A percentile compares a stretch with the other conserved stretches of the same genome.
phyloP scores from a whole-genome alignment of 2,888 invertebrate species.

The Bombyx huttoni region DNA sequence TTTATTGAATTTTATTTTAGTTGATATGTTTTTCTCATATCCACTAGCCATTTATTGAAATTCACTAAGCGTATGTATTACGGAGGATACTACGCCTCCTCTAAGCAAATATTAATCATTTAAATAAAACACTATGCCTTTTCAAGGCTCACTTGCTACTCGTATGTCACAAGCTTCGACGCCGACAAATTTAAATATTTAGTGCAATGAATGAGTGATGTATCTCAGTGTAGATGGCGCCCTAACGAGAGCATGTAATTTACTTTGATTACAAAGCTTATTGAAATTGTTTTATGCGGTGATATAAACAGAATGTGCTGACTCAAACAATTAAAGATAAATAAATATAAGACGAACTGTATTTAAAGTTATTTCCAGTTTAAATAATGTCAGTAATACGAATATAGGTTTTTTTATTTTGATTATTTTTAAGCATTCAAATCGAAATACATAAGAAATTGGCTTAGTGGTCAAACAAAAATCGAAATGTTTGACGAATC shows the following conservation, averaged over 20 bases:
- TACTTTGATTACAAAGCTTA: background rate
- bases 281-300: background rate
- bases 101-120: conserved; percentile 51
- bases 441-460: background rate
- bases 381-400: too few relatives aligned
- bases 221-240: background rate
- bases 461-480: background rate
- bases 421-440: too few relatives aligned
- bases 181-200: conserved; percentile 7
- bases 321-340: background rate
- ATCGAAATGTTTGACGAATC: conserved; percentile 21
- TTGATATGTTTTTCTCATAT: conserved; percentile 61
- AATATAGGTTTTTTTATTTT: too few relatives aligned
- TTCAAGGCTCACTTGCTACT: conserved; percentile 46
- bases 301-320: background rate
- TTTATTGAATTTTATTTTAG: conserved; percentile 54
- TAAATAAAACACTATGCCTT: conserved; percentile 36
- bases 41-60: conserved; percentile 65
- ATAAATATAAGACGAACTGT: background rate
- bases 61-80: conserved; percentile 63
- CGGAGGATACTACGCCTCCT: conserved; percentile 70
- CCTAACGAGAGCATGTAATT: background rate
- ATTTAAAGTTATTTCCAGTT: background rate
- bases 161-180: conserved; percentile 43
- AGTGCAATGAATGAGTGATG: background rate